Evolutionary conservation across 2,797 vertebrate species (phyloP).

Genomic region (Spinibarbus caldwelli): DNA sequence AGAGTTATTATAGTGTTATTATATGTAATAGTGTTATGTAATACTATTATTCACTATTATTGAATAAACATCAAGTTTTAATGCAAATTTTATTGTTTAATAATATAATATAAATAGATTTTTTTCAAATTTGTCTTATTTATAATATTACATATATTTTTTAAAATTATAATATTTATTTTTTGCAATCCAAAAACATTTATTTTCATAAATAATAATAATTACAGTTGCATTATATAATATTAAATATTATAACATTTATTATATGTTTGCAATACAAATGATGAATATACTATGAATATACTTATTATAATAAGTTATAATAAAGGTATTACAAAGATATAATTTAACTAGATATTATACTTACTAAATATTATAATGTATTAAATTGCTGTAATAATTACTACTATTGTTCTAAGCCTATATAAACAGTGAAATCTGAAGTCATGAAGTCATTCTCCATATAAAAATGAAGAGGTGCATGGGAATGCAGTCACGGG

Average conservation of each 20-base stretch:
- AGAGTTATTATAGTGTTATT: neutral
- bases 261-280: neutral
- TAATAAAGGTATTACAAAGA: neutral
- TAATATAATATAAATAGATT: neutral
- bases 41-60: neutral
- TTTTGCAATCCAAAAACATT: no score
- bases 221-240: neutral
- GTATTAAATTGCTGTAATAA: neutral
- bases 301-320: neutral
- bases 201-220: neutral
- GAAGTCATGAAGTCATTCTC: neutral
- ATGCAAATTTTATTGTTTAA: neutral
- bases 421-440: neutral
- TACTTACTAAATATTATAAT: neutral
- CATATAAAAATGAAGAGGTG: neutral
- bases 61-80: neutral
- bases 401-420: neutral
- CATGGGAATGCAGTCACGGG: constrained; percentile 44
- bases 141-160: neutral
- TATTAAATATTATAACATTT: neutral
- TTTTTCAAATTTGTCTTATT: neutral
- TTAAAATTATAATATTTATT: no score
- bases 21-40: neutral
- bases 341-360: neutral
- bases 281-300: no score